Base-by-base conservation (phyloP, 2,113 vertebrate species). In the Odontophorus gujanensis region DNA sequence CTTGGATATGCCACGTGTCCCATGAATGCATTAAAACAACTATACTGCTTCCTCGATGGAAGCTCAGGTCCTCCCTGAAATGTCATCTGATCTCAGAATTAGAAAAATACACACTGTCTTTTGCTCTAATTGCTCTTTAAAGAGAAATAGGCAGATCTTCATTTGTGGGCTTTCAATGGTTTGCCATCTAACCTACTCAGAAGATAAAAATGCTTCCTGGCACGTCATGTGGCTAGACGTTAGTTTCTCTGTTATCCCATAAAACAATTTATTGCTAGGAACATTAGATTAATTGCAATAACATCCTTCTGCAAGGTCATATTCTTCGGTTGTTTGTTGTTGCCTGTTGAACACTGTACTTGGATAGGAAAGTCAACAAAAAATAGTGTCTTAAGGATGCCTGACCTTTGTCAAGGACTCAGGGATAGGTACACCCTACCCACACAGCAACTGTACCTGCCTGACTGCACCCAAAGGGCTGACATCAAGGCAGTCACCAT, bases 401-500 rank as follows among this genome's bases (percentile, higher is more conserved):
- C 25, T 22, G 25, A 22, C 10, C 16, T 71, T 22, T 32, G 34
- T 42, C 1, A 1, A 8, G 15, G 51, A 24, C 58, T 32, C 51
- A 34, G 36, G 34, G 18, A 38, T 40, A 40, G 36, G 32, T 17
- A 20, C 7, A 5, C 24, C 67, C 82, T 67, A 66, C 26, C 77
- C 62, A 48, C 32, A 2, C 4, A 53, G 36, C 42, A 45, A 20
- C 25, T 72, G 28, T 26, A 72, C 34, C 58, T 26, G 30, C 32
- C 58, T 1, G 1, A 24, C 65, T 34, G 42, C 28, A 5, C 28
- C 53, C 3, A 0, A 67, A 45, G 57, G 5, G 7, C 20, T 38
- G n/a, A 67, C 57, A 51, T 30, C 28, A 12, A 58, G 59, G 6
- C 30, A 32, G 24, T 59, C n/a, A 92, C 48, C 53, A 26, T 9